These are phyloP conservation scores for Meteorus colon DNA, from an alignment of 2,888 invertebrate genomes.

Conservation along the genomic window DNA sequence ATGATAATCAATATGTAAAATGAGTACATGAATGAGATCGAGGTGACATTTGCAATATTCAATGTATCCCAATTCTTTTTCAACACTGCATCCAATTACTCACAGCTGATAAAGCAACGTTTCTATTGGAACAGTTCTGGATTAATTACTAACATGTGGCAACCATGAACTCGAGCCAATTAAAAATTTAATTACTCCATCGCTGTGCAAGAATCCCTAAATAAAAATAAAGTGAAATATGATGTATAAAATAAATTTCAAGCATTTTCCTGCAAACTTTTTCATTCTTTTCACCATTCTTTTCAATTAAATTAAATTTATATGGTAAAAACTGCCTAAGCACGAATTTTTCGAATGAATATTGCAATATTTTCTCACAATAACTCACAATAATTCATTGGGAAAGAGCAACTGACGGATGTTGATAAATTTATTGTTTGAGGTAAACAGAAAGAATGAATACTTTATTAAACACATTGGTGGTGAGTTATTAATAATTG, in stretches of 20 bases:
- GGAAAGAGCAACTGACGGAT: too few relatives aligned
- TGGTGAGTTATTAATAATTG: not conserved
- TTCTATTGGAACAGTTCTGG: not conserved
- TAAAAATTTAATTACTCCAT: slow-evolving; percentile 5
- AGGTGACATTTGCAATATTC: not conserved
- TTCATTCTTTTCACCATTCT: too few relatives aligned
- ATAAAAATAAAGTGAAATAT: not conserved
- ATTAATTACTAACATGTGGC: slow-evolving; percentile 1
- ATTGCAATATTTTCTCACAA: too few relatives aligned
- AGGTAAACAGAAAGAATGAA: too few relatives aligned
- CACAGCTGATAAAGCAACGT: slow-evolving; percentile 6
- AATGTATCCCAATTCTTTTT: not conserved
- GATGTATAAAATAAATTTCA: not conserved
- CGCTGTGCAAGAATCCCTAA: not conserved
- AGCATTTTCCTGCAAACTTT: too few relatives aligned
- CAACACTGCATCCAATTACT: not conserved
- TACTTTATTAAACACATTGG: not conserved
- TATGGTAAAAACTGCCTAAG: too few relatives aligned
- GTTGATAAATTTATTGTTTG: too few relatives aligned
- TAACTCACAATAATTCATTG: too few relatives aligned
- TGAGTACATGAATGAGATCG: not conserved
- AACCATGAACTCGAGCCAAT: not conserved
- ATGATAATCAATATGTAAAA: not conserved
- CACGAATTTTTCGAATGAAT: too few relatives aligned
- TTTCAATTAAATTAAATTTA: too few relatives aligned